A percentile compares a stretch with the other conserved stretches of the same genome.
These are phyloP conservation scores for Solea solea DNA, from an alignment of 2,113 vertebrate genomes.

Conservation along the genomic window DNA sequence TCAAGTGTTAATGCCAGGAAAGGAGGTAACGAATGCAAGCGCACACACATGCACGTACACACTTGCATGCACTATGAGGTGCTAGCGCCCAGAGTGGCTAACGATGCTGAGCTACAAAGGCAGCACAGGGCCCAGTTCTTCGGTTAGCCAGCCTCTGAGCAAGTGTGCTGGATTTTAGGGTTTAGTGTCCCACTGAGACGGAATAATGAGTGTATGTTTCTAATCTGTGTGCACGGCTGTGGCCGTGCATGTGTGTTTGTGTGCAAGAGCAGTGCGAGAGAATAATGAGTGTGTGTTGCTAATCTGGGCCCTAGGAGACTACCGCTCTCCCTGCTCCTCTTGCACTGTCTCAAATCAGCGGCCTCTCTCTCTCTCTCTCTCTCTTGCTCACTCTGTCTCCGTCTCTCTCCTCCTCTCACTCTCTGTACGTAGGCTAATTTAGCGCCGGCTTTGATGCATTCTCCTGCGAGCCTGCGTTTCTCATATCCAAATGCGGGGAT, in stretches of 20 bases:
- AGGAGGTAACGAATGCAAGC: slow-evolving; percentile 6
- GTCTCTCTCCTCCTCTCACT: slow-evolving; percentile 50
- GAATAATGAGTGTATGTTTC: slow-evolving; percentile 82
- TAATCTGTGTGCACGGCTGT: slow-evolving; percentile 74
- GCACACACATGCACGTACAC: slow-evolving; percentile 25
- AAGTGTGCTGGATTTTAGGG: slow-evolving; percentile 82
- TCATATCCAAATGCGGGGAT: slow-evolving; percentile 84
- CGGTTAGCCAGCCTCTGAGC: slow-evolving; percentile 69
- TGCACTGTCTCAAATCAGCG: slow-evolving; percentile 80
- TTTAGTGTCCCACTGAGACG: slow-evolving; percentile 84
- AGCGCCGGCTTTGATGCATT: slow-evolving; percentile 78
- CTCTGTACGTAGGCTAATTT: slow-evolving; percentile 79
- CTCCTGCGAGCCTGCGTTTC: slow-evolving; percentile 79
- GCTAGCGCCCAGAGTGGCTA: slow-evolving; percentile 66
- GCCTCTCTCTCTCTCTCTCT: slow-evolving; percentile 56
- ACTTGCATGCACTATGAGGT: slow-evolving; percentile 44
- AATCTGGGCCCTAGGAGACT: slow-evolving; percentile 85
- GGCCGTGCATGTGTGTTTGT: slow-evolving; percentile 68
- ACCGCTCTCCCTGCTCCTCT: slow-evolving; percentile 76
- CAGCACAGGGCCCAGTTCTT: slow-evolving; percentile 68
- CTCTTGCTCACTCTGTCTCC: slow-evolving; percentile 46
- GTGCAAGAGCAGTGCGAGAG: slow-evolving; percentile 59
- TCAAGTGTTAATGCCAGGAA: no score
- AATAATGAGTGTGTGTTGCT: slow-evolving; percentile 80
- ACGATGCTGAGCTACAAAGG: slow-evolving; percentile 78